Evolutionary conservation across 2,888 invertebrate genomes (phyloP), one percentile per base, ranked within the genome.

Genomic region (Diadegma fenestrale): DNA sequence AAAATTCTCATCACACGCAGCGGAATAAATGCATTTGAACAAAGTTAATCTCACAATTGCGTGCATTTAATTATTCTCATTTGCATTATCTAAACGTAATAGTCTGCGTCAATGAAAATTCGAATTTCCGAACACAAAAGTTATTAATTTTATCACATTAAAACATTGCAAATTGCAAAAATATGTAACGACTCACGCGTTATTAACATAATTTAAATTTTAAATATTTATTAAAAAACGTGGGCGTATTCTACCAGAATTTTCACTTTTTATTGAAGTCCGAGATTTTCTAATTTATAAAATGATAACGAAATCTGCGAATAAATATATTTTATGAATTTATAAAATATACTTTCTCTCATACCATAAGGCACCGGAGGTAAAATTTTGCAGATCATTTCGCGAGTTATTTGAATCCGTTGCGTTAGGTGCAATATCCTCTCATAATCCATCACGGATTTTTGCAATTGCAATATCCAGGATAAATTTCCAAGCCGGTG

Each of bases 401-500:
- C 66, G 45, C 61, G 76, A 48, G 72, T 64, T 37, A 37, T 37
- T 85, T 66, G 82, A 48, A 73, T 85, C 63, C 64, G 71, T 43
- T 64, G 51, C 58, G 26, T 80, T 58, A 71, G 64, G 68, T 73
- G 77, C 80, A 80, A 83, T 43, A 77, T 63, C 54, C 51, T 45
- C 26, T 63, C 17, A 58, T 51, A 61, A 64, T 51, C 14, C 63
- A 48, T 73, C 66, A 61, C 22, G 48, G 33, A 78, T 68, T 81
- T 72, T 68, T 73, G 73, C 78, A 72, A 63, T 48, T 64, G 43
- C 58, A 63, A 63, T 71, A 79, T 37, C 33, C n/a, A 30, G 30
- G 37, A 63, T 63, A 63, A 48, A 79, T 63, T n/a, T 79, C 19
- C 43, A n/a, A 78, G 30, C 41, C 51, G 79, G 85, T 85, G 86